These are phyloP conservation scores for Acanthurus tractus DNA, from an alignment of 2,797 vertebrate genomes.

Conservation along the genomic window DNA sequence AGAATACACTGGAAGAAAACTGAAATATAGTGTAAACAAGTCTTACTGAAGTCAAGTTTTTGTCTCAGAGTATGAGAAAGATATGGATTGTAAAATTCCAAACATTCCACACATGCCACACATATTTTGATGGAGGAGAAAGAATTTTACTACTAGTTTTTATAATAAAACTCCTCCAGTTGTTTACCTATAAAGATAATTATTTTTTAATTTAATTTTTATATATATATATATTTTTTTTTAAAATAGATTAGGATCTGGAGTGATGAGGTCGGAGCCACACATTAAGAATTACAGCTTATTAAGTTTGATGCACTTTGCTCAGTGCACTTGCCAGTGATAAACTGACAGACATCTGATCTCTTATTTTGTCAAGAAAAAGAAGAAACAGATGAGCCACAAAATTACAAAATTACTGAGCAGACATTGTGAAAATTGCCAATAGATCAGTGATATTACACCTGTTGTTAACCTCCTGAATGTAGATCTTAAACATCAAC, in stretches of 20 bases:
- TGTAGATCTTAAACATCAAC: neutral
- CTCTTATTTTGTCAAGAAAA: constrained; percentile 11
- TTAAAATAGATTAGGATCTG: neutral
- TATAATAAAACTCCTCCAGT: too few species aligned
- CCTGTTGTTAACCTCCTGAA: neutral
- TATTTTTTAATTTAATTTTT: too few species aligned
- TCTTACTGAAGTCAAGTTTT: too few species aligned
- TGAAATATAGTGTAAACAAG: too few species aligned
- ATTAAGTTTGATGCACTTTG: neutral
- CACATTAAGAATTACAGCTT: neutral
- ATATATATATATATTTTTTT: too few species aligned
- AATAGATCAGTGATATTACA: neutral
- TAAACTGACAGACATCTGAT: neutral
- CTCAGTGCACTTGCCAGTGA: neutral
- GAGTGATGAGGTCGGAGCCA: neutral
- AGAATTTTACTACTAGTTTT: too few species aligned
- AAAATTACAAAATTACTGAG: neutral
- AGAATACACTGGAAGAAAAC: too few species aligned
- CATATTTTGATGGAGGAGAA: too few species aligned
- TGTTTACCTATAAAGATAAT: too few species aligned
- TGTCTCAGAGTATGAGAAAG: too few species aligned
- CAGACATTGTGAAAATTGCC: neutral
- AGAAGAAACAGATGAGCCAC: neutral
- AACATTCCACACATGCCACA: too few species aligned
- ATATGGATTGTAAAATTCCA: too few species aligned